Percentiles rank a stretch among this genome's conserved stretches.
phyloP scores from a whole-genome alignment of 2,888 invertebrate genomes.

The Tinea semifulvella region DNA sequence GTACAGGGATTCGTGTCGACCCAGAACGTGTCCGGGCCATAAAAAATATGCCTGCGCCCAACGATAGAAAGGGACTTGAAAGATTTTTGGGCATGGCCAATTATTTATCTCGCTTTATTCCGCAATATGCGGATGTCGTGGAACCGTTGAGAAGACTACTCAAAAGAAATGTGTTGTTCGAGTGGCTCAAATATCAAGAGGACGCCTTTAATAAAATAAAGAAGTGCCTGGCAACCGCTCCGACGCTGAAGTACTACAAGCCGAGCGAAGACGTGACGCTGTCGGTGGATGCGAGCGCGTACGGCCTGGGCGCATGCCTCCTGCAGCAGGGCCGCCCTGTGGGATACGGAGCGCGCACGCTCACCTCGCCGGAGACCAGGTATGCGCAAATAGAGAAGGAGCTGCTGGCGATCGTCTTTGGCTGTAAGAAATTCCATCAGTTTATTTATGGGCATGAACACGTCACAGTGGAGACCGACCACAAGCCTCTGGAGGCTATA shows the following conservation, averaged over 20 bases:
- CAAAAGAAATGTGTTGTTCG: conserved; percentile 15
- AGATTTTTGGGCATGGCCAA: no score
- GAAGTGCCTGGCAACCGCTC: conserved; percentile 11
- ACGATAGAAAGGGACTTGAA: no score
- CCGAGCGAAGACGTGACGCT: conserved; percentile 15
- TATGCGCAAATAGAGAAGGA: conserved; percentile 22
- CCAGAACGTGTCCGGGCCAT: no score
- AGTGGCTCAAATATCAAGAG: conserved; percentile 13
- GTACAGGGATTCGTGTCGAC: no score
- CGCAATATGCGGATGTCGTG: conserved; percentile 8
- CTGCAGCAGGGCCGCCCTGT: conserved; percentile 17
- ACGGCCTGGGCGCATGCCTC: conserved; percentile 17
- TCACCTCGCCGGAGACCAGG: conserved; percentile 16
- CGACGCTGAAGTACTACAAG: conserved; percentile 16
- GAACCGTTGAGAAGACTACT: conserved; percentile 15
- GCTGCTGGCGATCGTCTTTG: conserved; percentile 20
- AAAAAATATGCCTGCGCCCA: no score
- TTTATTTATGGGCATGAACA: conserved; percentile 21
- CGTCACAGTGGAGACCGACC: conserved; percentile 26
- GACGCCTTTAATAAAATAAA: conserved; percentile 13
- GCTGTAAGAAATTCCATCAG: conserved; percentile 20
- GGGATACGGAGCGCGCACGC: conserved; percentile 18
- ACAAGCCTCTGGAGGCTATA: conserved; percentile 28
- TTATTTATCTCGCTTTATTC: conserved; percentile 16
- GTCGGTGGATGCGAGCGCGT: conserved; percentile 17